phyloP scores from a whole-genome alignment of 2,113 vertebrate species.

The Chascanopsetta lugubris region DNA sequence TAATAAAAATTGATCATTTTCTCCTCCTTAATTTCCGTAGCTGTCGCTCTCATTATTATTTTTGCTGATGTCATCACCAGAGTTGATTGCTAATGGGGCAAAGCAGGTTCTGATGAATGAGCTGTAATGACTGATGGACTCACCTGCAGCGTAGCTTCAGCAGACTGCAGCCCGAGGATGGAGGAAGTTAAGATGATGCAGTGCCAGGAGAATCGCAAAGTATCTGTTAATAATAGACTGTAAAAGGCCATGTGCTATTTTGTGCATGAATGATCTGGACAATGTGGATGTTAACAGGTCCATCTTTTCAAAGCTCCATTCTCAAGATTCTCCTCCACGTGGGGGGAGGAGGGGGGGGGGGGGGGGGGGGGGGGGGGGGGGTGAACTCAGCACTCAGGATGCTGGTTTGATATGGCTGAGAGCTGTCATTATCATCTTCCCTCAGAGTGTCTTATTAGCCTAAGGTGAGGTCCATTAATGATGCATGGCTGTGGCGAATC shows the following conservation, averaged over 20 bases:
- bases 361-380: background rate
- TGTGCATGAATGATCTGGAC: conserved; percentile 11
- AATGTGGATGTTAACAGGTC: conserved; percentile 12
- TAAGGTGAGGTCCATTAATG: conserved; percentile 58
- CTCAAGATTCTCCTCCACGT: conserved; percentile 17
- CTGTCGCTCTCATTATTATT: too few species aligned
- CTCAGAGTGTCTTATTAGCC: conserved; percentile 48
- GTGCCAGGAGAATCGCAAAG: background rate
- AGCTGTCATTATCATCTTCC: conserved; percentile 51
- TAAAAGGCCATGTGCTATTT: conserved; percentile 12
- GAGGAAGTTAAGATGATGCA: background rate
- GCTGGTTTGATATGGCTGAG: conserved; percentile 29
- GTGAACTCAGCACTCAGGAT: conserved; percentile 12
- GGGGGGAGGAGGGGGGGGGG: conserved; percentile 3
- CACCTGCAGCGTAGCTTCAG: too few species aligned
- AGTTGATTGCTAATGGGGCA: too few species aligned
- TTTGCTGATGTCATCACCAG: too few species aligned
- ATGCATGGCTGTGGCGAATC: conserved; percentile 54
- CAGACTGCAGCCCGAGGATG: too few species aligned
- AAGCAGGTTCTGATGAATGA: too few species aligned
- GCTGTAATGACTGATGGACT: too few species aligned
- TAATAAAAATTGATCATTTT: too few species aligned
- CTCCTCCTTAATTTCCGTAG: rapidly evolving
- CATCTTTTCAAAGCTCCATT: conserved; percentile 12
- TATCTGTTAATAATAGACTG: conserved; percentile 41